These are phyloP conservation scores for Ictalurus furcatus DNA, from an alignment of 2,113 vertebrate genomes.

Conservation along the genomic window DNA sequence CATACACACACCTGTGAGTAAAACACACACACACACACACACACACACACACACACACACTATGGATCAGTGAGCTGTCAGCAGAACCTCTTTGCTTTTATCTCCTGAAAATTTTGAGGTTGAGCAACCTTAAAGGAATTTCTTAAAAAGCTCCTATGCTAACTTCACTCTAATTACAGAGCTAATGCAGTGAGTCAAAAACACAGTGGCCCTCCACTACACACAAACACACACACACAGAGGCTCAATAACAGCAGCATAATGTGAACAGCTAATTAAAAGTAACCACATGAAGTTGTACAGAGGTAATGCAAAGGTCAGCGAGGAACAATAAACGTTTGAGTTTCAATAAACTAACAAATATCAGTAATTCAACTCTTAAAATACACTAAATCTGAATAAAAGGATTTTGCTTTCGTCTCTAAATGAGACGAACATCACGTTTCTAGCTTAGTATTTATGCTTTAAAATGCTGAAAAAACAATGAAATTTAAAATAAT, in stretches of 20 bases:
- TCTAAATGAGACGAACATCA: neutral
- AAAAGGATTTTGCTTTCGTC: neutral
- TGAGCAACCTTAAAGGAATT: slow-evolving; percentile 43
- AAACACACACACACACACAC: slow-evolving; percentile 4
- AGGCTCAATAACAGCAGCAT: slow-evolving; percentile 16
- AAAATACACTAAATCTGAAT: neutral
- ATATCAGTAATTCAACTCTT: neutral
- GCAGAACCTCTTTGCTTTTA: slow-evolving; percentile 40
- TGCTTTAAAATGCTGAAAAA: neutral
- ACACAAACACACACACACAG: slow-evolving; percentile 4
- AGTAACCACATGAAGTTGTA: slow-evolving; percentile 37
- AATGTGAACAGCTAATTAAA: slow-evolving; percentile 37
- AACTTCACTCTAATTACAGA: slow-evolving; percentile 31
- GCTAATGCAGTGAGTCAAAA: slow-evolving; percentile 29
- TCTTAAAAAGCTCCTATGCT: slow-evolving; percentile 37
- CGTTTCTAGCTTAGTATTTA: neutral
- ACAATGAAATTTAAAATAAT: too few relatives aligned
- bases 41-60: neutral
- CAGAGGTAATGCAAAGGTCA: slow-evolving; percentile 40
- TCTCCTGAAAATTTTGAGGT: slow-evolving; percentile 44
- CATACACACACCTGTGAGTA: slow-evolving; percentile 1
- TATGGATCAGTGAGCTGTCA: slow-evolving; percentile 30
- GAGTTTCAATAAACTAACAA: neutral
- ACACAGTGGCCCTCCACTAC: slow-evolving; percentile 6
- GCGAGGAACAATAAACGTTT: neutral